Evolutionary conservation across 2,113 vertebrate species (phyloP), one percentile per base, ranked within the genome.

Genomic region (Candoia aspera): DNA sequence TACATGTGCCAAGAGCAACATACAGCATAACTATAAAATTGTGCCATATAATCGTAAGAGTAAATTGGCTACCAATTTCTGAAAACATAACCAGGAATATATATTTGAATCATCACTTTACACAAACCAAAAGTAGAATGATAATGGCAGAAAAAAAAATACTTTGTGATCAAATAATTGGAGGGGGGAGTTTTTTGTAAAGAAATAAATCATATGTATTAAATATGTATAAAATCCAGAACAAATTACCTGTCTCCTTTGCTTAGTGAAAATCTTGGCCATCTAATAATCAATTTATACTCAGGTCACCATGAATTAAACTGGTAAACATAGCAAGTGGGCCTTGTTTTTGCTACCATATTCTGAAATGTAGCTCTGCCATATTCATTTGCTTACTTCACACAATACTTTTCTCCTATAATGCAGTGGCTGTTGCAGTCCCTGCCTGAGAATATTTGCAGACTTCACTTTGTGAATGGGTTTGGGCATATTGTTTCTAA

Each of bases 171-270:
- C 13, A 57, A 57, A 87, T 59, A 19, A 9, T 55, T 73, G 49
- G 19, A 53, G 5, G 33, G 1, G 33, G 6, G 2, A 2, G 2
- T 29, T 58, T 15, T 57, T 73, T 57, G 64, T 24, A 11, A n/a
- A 73, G 64, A 79, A 49, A 64, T 23, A 73, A 89, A 53, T 37
- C 29, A 8, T 79, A 21, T 37, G 64, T 79, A n/a, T 68, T 90
- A 73, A 6, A 68, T 55, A 21, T 68, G 57, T 92, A 93, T 92
- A 94, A 93, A 91, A n/a, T 93, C 53, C 84, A 10, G 60, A 83
- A 33, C 37, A 86, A 93, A 93, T 93, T 95, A 37, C 84, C 91
- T 49, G 42, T 17, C 8, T 13, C 57, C 92, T 87, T 33, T 23
- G 24, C 49, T 15, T 24, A 15, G 11, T 92, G 24, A 64, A 37